Evolutionary conservation across 2,888 invertebrate species (phyloP).

Genomic region (Drosophila paranaensis): DNA sequence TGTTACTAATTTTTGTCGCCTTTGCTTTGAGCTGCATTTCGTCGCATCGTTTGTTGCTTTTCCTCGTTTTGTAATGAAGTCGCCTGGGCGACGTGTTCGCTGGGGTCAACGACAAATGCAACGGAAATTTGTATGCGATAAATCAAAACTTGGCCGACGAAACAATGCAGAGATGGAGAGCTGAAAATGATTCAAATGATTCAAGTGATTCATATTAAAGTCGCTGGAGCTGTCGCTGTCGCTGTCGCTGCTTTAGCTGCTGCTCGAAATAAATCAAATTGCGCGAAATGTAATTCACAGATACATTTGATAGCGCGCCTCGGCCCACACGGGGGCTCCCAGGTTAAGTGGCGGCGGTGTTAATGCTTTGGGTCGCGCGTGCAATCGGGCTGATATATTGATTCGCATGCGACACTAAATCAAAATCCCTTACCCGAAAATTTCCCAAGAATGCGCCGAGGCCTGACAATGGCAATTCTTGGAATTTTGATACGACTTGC

Average conservation of each 20-base stretch:
- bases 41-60: conserved; percentile 12
- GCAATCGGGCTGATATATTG: conserved; percentile 74
- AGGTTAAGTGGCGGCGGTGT: conserved; percentile 58
- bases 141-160: conserved; percentile 61
- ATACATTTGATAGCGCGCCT: conserved; percentile 26
- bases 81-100: conserved; percentile 12
- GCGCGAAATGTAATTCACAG: conserved; percentile 49
- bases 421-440: conserved; percentile 59
- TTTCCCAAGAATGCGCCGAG: conserved; percentile 53
- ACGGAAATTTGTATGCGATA: conserved; percentile 54
- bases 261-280: conserved; percentile 65
- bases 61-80: conserved; percentile 19
- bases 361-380: conserved; percentile 61
- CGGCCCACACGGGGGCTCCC: conserved; percentile 19
- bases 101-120: conserved; percentile 17
- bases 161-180: conserved; percentile 50
- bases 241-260: neutral
- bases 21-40: conserved; percentile 54
- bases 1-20: conserved; percentile 74
- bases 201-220: conserved; percentile 79
- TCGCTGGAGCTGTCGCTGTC: conserved; percentile 19
- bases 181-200: conserved; percentile 62
- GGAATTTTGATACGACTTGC: conserved; percentile 60
- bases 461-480: conserved; percentile 60
- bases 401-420: conserved; percentile 69